These are phyloP conservation scores for Steromphala cineraria DNA, from an alignment of 2,888 invertebrate species.

Conservation along the genomic window DNA sequence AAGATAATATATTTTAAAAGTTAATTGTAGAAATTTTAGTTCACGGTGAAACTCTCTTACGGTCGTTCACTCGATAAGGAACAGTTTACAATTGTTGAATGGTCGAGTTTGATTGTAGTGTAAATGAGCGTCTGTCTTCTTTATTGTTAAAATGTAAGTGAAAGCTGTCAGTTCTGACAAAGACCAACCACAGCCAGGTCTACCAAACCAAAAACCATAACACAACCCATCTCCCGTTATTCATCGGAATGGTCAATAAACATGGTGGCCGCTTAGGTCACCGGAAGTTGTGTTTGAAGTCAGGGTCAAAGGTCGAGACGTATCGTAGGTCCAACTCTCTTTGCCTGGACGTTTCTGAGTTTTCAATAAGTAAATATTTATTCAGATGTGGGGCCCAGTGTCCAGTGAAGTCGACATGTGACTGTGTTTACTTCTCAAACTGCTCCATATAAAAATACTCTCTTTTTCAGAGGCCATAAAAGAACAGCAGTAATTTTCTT, in stretches of 20 bases:
- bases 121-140: no score
- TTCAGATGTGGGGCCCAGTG: neutral
- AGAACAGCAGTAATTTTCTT: neutral
- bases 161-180: no score
- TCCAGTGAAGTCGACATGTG: neutral
- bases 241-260: neutral
- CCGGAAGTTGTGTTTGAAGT: slow-evolving; percentile 11
- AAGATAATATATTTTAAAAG: no score
- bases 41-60: no score
- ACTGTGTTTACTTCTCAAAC: slow-evolving; percentile 1
- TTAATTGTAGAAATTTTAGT: no score
- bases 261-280: neutral
- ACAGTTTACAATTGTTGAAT: no score
- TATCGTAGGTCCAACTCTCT: neutral
- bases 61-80: no score
- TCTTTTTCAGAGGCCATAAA: neutral
- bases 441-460: neutral
- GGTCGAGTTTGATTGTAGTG: no score
- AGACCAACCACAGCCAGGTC: no score
- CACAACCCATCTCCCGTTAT: no score
- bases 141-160: no score
- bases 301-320: slow-evolving; percentile 1
- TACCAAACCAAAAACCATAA: no score
- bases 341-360: neutral
- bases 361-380: neutral